These are phyloP conservation scores for Gallirallus australis DNA, from an alignment of 2,797 vertebrate genomes.

Conservation along the genomic window DNA sequence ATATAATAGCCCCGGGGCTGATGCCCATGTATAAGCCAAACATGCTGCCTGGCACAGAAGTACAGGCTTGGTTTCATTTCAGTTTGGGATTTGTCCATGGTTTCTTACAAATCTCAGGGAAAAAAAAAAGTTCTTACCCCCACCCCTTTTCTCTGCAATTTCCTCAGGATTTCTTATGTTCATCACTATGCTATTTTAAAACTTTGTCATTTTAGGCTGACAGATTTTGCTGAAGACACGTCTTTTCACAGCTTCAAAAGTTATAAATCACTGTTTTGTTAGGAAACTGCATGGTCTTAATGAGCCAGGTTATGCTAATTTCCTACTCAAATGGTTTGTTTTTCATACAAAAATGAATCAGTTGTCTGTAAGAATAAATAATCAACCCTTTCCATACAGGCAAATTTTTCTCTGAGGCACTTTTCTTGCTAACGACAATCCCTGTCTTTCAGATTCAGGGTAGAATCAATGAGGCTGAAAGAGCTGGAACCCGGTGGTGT, in stretches of 20 bases:
- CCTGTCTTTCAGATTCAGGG: background rate
- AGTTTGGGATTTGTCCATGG: background rate
- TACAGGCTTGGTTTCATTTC: background rate
- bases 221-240: background rate
- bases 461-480: background rate
- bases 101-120: background rate
- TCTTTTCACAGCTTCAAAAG: background rate
- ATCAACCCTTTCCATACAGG: background rate
- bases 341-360: background rate
- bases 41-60: background rate
- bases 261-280: background rate
- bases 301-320: background rate
- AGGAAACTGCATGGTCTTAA: background rate
- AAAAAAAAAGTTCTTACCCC: background rate
- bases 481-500: background rate
- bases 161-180: background rate
- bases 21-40: background rate
- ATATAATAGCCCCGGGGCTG: background rate
- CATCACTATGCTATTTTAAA: background rate
- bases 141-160: background rate
- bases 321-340: background rate
- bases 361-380: background rate
- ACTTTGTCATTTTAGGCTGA: background rate
- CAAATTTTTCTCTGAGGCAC: background rate
- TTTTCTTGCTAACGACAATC: background rate